These are phyloP conservation scores for Junco hyemalis DNA, from an alignment of 2,113 vertebrate genomes.

Conservation along the genomic window DNA sequence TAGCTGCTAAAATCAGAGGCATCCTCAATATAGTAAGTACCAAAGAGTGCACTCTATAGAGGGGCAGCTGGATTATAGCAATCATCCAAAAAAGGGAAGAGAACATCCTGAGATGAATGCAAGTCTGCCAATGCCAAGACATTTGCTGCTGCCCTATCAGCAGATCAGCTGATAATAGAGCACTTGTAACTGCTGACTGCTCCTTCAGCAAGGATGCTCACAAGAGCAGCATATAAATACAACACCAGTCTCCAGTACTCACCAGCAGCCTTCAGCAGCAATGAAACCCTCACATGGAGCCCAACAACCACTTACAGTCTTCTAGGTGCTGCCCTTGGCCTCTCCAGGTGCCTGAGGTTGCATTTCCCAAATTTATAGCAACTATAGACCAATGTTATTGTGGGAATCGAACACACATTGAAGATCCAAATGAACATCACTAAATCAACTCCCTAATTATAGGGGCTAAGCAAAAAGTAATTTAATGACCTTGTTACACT, in stretches of 20 bases:
- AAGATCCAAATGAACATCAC: neutral
- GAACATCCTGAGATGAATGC: neutral
- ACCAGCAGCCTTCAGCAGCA: neutral
- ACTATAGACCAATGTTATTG: neutral
- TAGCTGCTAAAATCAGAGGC: neutral
- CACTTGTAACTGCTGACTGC: neutral
- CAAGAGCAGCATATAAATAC: neutral
- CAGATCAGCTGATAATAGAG: conserved; percentile 10
- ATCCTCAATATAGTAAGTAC: neutral
- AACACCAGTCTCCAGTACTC: neutral
- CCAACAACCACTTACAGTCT: neutral
- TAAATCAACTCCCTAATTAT: neutral
- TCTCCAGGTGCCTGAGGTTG: neutral
- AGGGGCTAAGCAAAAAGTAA: neutral
- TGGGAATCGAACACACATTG: neutral
- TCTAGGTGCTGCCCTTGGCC: neutral
- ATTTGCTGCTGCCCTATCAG: conserved; percentile 17
- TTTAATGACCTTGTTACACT: neutral
- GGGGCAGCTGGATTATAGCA: neutral
- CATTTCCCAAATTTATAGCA: neutral
- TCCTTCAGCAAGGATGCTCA: neutral
- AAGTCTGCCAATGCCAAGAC: neutral
- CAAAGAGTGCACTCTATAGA: neutral
- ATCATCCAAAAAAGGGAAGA: neutral
- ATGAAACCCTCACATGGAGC: neutral